Conservation (phyloP, 2,888 invertebrate species). For the Zootermopsis nevadensis region DNA sequence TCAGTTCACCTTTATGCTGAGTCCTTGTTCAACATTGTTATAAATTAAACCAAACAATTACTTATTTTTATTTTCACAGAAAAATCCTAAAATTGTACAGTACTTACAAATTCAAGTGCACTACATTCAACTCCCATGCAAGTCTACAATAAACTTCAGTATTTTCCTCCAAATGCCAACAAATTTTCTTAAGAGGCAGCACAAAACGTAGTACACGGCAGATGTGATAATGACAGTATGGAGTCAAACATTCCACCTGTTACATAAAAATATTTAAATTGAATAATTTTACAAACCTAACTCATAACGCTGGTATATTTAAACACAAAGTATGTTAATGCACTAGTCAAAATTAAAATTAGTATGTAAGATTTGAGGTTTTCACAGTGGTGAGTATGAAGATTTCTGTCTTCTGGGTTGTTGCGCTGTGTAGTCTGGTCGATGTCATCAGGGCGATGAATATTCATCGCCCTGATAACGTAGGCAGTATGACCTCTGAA, state of each 20-base stretch:
- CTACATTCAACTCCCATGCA: neutral
- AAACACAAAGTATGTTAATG: too few relatives aligned
- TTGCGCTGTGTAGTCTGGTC: too few relatives aligned
- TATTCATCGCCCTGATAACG: too few relatives aligned
- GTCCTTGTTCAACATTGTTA: neutral
- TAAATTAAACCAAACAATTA: neutral
- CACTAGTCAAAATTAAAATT: too few relatives aligned
- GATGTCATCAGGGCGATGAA: too few relatives aligned
- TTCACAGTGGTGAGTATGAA: too few relatives aligned
- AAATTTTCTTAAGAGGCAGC: neutral
- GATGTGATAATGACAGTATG: neutral
- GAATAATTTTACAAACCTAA: neutral
- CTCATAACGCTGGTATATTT: too few relatives aligned
- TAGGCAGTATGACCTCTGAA: too few relatives aligned
- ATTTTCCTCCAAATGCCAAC: neutral
- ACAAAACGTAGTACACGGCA: neutral
- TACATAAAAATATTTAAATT: neutral
- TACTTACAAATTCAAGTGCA: neutral
- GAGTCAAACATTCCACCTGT: neutral
- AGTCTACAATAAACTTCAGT: neutral
- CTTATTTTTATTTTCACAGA: slow-evolving; percentile 11
- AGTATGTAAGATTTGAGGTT: too few relatives aligned
- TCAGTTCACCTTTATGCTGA: neutral
- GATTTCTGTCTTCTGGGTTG: too few relatives aligned
- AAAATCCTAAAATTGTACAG: slow-evolving; percentile 14